phyloP scores from a whole-genome alignment of 2,797 vertebrate genomes.

The Alectoris magna region DNA sequence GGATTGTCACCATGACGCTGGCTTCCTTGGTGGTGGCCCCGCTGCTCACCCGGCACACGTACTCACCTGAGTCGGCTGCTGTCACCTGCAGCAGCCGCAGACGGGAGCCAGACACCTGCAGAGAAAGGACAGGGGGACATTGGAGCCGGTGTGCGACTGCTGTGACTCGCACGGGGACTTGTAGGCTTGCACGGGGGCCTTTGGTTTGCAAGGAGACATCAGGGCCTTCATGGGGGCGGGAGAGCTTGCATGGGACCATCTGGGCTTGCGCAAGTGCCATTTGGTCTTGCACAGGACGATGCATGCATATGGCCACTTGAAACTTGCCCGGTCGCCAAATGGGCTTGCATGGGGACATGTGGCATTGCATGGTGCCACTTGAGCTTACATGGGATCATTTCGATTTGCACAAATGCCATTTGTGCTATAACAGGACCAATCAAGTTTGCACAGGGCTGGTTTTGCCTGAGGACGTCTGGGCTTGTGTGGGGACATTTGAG shows the following conservation, averaged over 20 bases:
- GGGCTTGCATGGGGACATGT: background rate
- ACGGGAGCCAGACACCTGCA: slow-evolving; percentile 83
- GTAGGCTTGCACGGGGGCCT: too few species aligned
- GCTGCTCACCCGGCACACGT: slow-evolving; percentile 83
- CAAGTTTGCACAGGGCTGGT: too few species aligned
- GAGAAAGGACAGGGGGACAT: fast-evolving
- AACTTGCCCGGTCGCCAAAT: background rate
- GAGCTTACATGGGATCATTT: too few species aligned
- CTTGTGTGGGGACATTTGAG: background rate
- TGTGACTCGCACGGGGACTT: fast-evolving
- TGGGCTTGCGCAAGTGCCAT: too few species aligned
- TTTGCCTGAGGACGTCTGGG: too few species aligned
- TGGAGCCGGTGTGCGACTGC: background rate
- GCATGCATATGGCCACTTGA: too few species aligned
- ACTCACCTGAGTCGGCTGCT: slow-evolving; percentile 87
- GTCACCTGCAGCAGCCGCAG: slow-evolving; percentile 85
- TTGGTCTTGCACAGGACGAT: too few species aligned
- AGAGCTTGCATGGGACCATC: fast-evolving
- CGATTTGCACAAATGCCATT: too few species aligned
- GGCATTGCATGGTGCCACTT: background rate
- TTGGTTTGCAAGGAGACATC: background rate
- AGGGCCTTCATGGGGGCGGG: background rate
- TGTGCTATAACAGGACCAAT: too few species aligned
- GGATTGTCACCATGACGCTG: slow-evolving; percentile 81
- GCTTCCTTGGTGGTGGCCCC: slow-evolving; percentile 77